These are phyloP conservation scores for Takifugu rubripes DNA, from an alignment of 2,797 vertebrate species.

Conservation along the genomic window DNA sequence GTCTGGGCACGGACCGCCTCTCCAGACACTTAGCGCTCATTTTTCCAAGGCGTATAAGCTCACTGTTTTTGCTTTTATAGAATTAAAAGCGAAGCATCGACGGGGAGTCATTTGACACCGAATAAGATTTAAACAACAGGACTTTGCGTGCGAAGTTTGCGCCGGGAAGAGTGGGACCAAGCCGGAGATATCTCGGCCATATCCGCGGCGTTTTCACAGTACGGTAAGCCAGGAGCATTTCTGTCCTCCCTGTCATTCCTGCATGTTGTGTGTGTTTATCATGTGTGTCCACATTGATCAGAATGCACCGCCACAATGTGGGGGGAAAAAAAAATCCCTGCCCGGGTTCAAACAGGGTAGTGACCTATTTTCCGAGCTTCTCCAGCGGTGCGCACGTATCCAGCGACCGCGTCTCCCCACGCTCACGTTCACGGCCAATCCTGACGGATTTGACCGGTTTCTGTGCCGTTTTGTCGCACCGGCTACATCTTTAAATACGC, in stretches of 20 bases:
- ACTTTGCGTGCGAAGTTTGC: constrained; percentile 71
- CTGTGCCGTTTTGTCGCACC: constrained; percentile 13
- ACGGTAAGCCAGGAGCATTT: constrained; percentile 66
- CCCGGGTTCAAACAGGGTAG: constrained; percentile 56
- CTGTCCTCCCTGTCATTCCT: constrained; percentile 26
- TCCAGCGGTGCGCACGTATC: constrained; percentile 48
- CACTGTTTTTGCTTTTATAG: constrained; percentile 26
- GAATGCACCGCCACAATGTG: constrained; percentile 11
- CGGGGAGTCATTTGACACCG: constrained; percentile 47
- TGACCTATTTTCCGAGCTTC: constrained; percentile 67
- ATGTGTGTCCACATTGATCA: constrained; percentile 24
- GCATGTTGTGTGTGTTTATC: constrained; percentile 19
- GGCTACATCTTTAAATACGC: background rate
- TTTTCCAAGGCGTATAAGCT: constrained; percentile 45
- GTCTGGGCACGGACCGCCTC: constrained; percentile 66
- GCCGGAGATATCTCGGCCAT: constrained; percentile 51
- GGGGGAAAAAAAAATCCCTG: constrained; percentile 3
- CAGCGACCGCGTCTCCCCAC: constrained; percentile 21
- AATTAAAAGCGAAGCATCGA: constrained; percentile 33
- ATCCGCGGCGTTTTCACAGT: constrained; percentile 48
- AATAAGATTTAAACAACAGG: constrained; percentile 40
- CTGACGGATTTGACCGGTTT: constrained; percentile 28
- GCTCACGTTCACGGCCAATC: constrained; percentile 28
- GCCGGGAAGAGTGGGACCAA: constrained; percentile 43
- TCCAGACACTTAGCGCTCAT: constrained; percentile 48